Evolutionary conservation across 2,113 vertebrate species (phyloP), one percentile per base, ranked within the genome.

Genomic region (Penelope pileata): DNA sequence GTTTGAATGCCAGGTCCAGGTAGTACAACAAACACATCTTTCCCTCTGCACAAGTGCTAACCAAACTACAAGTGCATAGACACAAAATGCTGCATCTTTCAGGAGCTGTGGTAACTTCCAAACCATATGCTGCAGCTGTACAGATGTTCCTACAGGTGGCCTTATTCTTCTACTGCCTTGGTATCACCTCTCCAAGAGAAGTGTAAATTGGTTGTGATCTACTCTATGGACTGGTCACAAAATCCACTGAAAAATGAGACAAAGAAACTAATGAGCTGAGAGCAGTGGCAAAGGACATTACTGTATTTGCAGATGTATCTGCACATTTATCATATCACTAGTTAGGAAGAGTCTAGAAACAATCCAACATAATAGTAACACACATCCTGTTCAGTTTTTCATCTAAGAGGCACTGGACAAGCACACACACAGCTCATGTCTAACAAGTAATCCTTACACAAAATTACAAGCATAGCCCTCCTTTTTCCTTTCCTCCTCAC

Each of bases 331-430:
- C 58, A 43, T 0, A 56, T 15, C 76, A 4, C n/a, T 67, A 77
- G 45, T 63, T 51, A 51, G 56, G 56, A 24, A 73, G 12, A 30
- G 34, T 24, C 58, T 53, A 68, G n/a, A 64, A 95, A 85, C 40
- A 80, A 45, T 64, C 30, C 62, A 47, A 11, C 21, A 34, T 2
- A 53, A 15, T 21, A 21, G 34, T 29, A 67, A 69, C 2, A 47
- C 0, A 0, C 2, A 6, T 0, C 8, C 8, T n/a, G 32, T 38
- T 82, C 54, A 9, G 1, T 2, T 90, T 76, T 50, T 74, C 16
- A 54, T 59, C 38, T 32, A 9, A 80, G 58, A 9, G 68, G 16
- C 1, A 7, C 23, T 21, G 30, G 42, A 48, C 30, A 68, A 74
- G 48, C 43, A 48, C 43, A 48, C 43, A 48, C 6, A 34, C 2